These are phyloP conservation scores for Lycia hirtaria DNA, from an alignment of 2,888 invertebrate genomes.

Conservation along the genomic window DNA sequence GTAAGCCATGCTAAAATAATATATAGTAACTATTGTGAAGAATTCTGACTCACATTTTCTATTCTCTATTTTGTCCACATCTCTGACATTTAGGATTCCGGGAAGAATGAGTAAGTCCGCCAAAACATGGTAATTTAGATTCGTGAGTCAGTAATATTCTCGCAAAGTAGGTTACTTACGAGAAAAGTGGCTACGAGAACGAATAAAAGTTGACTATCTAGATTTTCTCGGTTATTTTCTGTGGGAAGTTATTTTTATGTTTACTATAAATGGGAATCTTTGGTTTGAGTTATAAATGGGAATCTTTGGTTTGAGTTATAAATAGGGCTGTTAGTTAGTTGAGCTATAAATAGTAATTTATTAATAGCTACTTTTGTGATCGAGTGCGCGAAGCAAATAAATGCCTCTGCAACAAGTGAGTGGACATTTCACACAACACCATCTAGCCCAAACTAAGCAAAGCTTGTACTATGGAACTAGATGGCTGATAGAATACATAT, in stretches of 20 bases:
- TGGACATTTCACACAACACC: no score
- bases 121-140: slow-evolving; percentile 32
- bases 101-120: slow-evolving; percentile 23
- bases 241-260: background rate
- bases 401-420: no score
- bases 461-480: no score
- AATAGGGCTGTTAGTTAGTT: no score
- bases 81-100: slow-evolving; percentile 18
- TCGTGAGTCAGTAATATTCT: slow-evolving; percentile 34
- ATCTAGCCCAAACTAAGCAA: no score
- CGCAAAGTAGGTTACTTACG: slow-evolving; percentile 17
- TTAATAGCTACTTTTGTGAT: no score
- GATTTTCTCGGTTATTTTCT: slow-evolving; percentile 4
- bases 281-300: background rate
- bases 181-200: slow-evolving; percentile 8
- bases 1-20: background rate
- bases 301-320: no score
- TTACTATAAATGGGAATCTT: background rate
- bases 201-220: slow-evolving; percentile 11
- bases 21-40: background rate
- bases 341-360: no score
- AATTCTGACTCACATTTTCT: slow-evolving; percentile 14
- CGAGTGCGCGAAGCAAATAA: no score
- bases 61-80: slow-evolving; percentile 10
- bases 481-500: no score